Evolutionary conservation across 2,113 vertebrate genomes (phyloP).

Genomic region (Brachyistius frenatus): DNA sequence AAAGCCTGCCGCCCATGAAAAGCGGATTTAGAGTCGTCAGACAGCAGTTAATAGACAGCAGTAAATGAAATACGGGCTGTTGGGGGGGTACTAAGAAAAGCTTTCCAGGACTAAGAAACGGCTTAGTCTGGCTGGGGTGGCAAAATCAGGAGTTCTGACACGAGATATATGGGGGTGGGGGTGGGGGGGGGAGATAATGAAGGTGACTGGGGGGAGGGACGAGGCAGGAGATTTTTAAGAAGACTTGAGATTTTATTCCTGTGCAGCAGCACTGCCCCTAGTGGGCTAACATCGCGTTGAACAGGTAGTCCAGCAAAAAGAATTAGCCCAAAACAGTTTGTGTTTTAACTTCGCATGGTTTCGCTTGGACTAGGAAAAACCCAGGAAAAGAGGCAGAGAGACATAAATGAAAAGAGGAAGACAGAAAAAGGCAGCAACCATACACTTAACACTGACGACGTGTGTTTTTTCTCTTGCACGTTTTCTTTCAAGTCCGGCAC

Average conservation of each 20-base stretch:
- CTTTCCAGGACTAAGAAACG: conserved; percentile 77
- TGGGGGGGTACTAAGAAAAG: conserved; percentile 65
- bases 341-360: conserved; percentile 35
- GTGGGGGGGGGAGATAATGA: conserved; percentile 60
- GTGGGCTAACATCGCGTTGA: conserved; percentile 47
- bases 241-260: conserved; percentile 60
- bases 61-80: conserved; percentile 72
- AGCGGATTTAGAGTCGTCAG: conserved; percentile 76
- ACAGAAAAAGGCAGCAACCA: background rate
- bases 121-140: conserved; percentile 72
- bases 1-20: conserved; percentile 69
- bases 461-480: conserved; percentile 41
- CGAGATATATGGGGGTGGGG: conserved; percentile 49
- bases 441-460: conserved; percentile 35
- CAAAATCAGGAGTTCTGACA: conserved; percentile 69
- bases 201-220: conserved; percentile 27
- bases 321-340: conserved; percentile 18
- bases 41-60: conserved; percentile 79
- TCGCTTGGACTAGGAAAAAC: conserved; percentile 21
- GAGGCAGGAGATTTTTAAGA: conserved; percentile 46
- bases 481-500: conserved; percentile 49
- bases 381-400: background rate
- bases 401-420: background rate
- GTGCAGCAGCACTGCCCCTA: conserved; percentile 74
- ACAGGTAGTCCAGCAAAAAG: background rate